Evolutionary conservation across 23 tunicate genomes (phyloP), one percentile per base, ranked within the genome.

Genomic region (Oikopleura dioica): DNA sequence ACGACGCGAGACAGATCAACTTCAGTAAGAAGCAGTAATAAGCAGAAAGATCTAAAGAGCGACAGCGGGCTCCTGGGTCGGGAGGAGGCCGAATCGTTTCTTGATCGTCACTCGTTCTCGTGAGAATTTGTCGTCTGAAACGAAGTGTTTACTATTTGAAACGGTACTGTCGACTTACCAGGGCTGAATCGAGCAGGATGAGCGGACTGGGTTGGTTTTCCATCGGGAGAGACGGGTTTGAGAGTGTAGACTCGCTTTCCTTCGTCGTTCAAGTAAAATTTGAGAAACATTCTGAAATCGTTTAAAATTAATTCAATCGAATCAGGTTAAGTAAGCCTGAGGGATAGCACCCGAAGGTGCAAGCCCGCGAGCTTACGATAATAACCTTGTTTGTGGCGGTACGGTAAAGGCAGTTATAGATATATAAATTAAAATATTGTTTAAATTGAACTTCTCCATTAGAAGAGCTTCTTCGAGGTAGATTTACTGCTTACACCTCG

Each of bases 231-330:
- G 1, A 38, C 59, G 31, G 72, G 75, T 38, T 87, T 84, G 75
- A 87, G 78, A 26, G 95, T 87, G 77, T 84, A 84, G 0, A 87
- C 95, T 28, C 88, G 84, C 34, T 81, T 84, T 28, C 95, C 95
- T 33, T 69, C 79, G 33, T 86, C 85, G 69, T 83, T 86, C 77
- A 80, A 4, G 75, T 82, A 80, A 76, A 81, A 85, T 77, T 79
- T 78, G 29, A 85, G 82, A 35, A 38, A 79, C 92, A 85, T 78
- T 16, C 9, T 82, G 67, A 35, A 76, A 76, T n/a, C n/a, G n/a
- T n/a, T n/a, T n/a, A n/a, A n/a, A n/a, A n/a, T n/a, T n/a, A n/a
- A n/a, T n/a, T n/a, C n/a, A n/a, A n/a, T n/a, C n/a, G n/a, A n/a
- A n/a, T n/a, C n/a, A n/a, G n/a, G n/a, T n/a, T n/a, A n/a, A n/a